Percentiles rank a stretch among this genome's conserved stretches.
These are phyloP conservation scores for Agrilus mali DNA, from an alignment of 2,888 invertebrate species.

Conservation along the genomic window DNA sequence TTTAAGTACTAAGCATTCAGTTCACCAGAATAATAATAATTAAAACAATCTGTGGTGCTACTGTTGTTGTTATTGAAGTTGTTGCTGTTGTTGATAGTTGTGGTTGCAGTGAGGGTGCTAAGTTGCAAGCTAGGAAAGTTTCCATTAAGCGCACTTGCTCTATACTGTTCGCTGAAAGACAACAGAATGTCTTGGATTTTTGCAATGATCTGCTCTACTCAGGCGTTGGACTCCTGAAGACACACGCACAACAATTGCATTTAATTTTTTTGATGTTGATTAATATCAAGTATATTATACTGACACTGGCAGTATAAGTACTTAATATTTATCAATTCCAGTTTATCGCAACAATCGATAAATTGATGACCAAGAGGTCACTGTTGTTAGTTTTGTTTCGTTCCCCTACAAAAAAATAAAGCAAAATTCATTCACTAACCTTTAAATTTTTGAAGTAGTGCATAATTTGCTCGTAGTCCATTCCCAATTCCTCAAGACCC, in stretches of 20 bases:
- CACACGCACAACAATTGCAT: constrained; percentile 29
- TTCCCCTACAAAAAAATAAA: background rate
- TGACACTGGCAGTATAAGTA: too few relatives aligned
- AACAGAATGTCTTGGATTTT: constrained; percentile 68
- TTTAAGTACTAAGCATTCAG: constrained; percentile 41
- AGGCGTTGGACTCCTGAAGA: constrained; percentile 72
- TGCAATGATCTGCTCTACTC: constrained; percentile 79
- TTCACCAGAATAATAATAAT: constrained; percentile 49
- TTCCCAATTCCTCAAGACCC: constrained; percentile 72
- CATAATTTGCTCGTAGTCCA: constrained; percentile 97
- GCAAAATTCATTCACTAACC: constrained; percentile 41
- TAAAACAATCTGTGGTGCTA: constrained; percentile 47
- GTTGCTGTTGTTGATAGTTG: constrained; percentile 27
- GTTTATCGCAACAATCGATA: too few relatives aligned
- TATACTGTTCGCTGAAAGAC: constrained; percentile 58
- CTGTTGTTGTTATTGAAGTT: constrained; percentile 32
- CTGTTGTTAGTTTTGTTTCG: background rate
- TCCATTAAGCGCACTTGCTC: constrained; percentile 34
- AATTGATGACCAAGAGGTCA: too few relatives aligned
- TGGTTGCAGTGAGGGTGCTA: constrained; percentile 25
- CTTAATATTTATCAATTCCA: background rate
- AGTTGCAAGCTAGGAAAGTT: constrained; percentile 32
- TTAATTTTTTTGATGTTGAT: too few relatives aligned
- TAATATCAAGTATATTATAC: too few relatives aligned
- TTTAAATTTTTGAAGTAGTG: constrained; percentile 97